Evolutionary conservation across 2,113 vertebrate species (phyloP).

Genomic region (Seriola aureovittata): DNA sequence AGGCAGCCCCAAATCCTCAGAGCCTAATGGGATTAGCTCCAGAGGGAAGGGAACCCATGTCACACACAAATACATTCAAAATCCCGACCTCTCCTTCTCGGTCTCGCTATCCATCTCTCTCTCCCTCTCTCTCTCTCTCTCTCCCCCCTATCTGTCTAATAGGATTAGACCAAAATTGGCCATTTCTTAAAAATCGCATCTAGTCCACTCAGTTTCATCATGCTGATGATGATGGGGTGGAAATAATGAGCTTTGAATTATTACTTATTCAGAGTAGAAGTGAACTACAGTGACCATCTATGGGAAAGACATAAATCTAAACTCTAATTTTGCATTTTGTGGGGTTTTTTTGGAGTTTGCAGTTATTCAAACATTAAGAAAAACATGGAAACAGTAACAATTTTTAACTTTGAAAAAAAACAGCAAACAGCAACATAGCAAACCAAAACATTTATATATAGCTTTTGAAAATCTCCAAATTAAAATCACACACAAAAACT

Average conservation of each 20-base stretch:
- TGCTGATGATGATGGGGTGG: conserved; percentile 19
- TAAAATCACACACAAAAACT: no score
- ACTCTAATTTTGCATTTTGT: neutral
- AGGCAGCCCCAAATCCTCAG: conserved; percentile 80
- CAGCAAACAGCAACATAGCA: no score
- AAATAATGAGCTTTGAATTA: conserved; percentile 50
- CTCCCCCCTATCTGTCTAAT: conserved; percentile 55
- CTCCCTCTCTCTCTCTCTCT: neutral
- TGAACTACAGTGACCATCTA: neutral
- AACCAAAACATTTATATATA: neutral
- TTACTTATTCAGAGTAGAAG: conserved; percentile 28
- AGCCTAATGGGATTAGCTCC: conserved; percentile 84
- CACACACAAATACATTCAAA: conserved; percentile 65
- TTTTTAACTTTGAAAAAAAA: neutral
- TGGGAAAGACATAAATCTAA: conserved; percentile 6
- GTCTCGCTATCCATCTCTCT: conserved; percentile 38
- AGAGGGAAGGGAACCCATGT: conserved; percentile 76
- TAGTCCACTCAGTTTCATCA: conserved; percentile 39
- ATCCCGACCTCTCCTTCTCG: conserved; percentile 50
- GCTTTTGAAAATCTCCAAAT: neutral
- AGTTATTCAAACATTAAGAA: neutral
- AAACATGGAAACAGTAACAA: no score
- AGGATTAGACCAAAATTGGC: conserved; percentile 67
- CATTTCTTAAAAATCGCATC: conserved; percentile 58
- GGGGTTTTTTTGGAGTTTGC: neutral